Evolutionary conservation across 2,797 vertebrate species (phyloP), one percentile per base, ranked within the genome.

Genomic region (Staurois parvus): DNA sequence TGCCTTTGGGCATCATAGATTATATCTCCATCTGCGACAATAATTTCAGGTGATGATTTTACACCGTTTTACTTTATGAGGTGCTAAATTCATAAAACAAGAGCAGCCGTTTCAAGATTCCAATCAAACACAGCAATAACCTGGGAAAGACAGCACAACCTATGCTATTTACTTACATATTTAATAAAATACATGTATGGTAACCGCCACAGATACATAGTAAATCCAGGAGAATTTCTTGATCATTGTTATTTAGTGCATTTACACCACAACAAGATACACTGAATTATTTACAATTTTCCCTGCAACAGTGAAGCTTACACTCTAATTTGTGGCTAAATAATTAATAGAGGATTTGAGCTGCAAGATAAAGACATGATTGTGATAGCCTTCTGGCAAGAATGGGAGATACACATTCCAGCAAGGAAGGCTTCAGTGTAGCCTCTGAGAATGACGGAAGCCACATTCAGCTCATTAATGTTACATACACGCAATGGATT

Each of bases 1-100:
- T 66, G 64, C 64, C 64, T 66, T 26, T 26, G 64, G 64, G 64
- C 13, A 15, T 32, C 68, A 72, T 37, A 73, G 19, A 40, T 73
- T 73, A 5, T 26, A 73, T 9, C 37, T 40, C 37, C 34, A 73
- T 37, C 72, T 73, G 72, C 24, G n/a, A 73, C 34, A 73, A 73
- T 73, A 73, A 73, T 73, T n/a, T 19, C 24, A 45, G 24, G 24
- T 73, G 12, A 73, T 73, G 24, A 42, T 40, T 73, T 11, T 42
- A 40, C 15, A 45, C 45, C 1, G 19, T 59, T 59, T 59, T 59
- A 59, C 52, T 59, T 59, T 59, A 59, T n/a, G 52, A 59, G 19
- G 21, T 59, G 52, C 21, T 24, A 59, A 24, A 59, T 24, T 59
- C 52, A 24, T 24, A 59, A 59, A 59, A 24, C 19, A 59, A 21